These are phyloP conservation scores for Oxyura jamaicensis DNA, from an alignment of 2,113 vertebrate species.

Conservation along the genomic window DNA sequence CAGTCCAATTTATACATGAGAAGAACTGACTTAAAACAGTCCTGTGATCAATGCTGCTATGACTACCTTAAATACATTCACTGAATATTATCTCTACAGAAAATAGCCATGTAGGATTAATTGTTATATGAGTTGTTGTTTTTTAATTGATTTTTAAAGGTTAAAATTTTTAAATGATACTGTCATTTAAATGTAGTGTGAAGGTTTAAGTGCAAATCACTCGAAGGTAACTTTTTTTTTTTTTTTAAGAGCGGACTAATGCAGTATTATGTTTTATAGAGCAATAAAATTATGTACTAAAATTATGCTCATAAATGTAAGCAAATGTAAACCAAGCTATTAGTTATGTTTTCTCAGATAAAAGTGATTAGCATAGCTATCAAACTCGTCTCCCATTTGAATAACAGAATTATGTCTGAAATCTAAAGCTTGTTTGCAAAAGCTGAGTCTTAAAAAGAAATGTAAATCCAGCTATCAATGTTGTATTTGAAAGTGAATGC, in stretches of 20 bases:
- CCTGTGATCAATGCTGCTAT: constrained; percentile 62
- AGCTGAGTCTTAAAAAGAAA: constrained; percentile 71
- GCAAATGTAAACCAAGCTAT: constrained; percentile 87
- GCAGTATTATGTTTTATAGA: constrained; percentile 86
- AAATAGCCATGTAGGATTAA: constrained; percentile 66
- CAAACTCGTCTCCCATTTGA: constrained; percentile 85
- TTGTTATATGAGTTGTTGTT: constrained; percentile 70
- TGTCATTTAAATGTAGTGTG: constrained; percentile 74
- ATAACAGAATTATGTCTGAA: constrained; percentile 85
- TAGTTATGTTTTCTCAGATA: constrained; percentile 89
- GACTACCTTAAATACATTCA: constrained; percentile 56
- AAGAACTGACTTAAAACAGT: constrained; percentile 63
- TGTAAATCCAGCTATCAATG: constrained; percentile 77
- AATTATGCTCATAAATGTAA: constrained; percentile 88
- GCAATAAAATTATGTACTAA: constrained; percentile 87
- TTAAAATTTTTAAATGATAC: constrained; percentile 74
- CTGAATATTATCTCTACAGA: constrained; percentile 67
- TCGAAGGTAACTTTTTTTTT: constrained; percentile 76
- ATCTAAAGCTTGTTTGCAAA: constrained; percentile 74
- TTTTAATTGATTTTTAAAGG: constrained; percentile 67
- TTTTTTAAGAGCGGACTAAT: constrained; percentile 77
- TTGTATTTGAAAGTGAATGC: constrained; percentile 57
- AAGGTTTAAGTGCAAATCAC: constrained; percentile 81
- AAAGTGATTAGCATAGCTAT: constrained; percentile 90
- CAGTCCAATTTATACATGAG: constrained; percentile 65